Base-by-base conservation (phyloP, 2,888 invertebrate genomes). In the Exocentrus adspersus region DNA sequence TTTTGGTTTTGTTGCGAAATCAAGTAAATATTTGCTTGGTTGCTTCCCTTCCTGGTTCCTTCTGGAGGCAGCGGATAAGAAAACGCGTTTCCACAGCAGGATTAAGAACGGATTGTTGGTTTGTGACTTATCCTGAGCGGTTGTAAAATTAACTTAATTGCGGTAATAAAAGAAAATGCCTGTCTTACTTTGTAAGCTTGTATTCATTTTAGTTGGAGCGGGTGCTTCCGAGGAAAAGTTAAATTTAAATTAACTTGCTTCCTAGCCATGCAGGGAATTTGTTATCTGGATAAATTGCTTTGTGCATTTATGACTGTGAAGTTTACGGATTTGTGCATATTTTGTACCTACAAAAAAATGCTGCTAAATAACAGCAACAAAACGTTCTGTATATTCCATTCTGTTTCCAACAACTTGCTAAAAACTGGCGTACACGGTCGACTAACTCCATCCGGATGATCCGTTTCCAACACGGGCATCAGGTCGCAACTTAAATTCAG, bases 81-180 rank as follows among this genome's bases (percentile, higher is more conserved):
- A 37, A 74, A 64, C 64, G 17, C 56, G 20, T 12, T 28, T 54
- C 43, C 30, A 65, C 62, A 66, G 67, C 9, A 56, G 74, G 77
- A 79, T 79, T 78, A 78, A 75, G 74, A 77, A 74, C 74, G 77
- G 77, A 77, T 79, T 78, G 78, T 77, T 78, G 78, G 78, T 78
- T 75, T 78, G 78, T 74, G 77, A 77, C 76, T 78, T 78, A 77
- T 76, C 76, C 76, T 71, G 72, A 77, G 75, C 72, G 77, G 76
- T 75, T 78, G 78, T 79, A 78, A 78, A 79, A 79, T 79, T 77
- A 77, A 79, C 74, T 79, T 78, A 79, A 79, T 77, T 78, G 72
- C 65, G 60, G 71, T 68, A 77, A 75, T 79, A 78, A 79, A 78
- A 79, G 76, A 77, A 79, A 74, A 74, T 74, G 70, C 70, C 74